Base-by-base conservation (phyloP, 2,888 invertebrate species). In the Tethea ocularis region DNA sequence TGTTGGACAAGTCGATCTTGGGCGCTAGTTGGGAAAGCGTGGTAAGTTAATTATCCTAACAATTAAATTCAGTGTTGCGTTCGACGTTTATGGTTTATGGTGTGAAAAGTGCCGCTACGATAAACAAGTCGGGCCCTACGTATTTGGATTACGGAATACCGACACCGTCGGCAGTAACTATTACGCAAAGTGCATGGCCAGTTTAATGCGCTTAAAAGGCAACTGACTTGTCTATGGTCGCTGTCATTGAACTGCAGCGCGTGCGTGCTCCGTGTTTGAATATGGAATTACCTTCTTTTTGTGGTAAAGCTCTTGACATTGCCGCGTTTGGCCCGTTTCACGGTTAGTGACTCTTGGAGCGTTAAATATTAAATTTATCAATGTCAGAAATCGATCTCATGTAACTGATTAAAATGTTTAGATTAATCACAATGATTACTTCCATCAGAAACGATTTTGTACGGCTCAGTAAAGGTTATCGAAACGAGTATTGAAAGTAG, bases 11-110 rank as follows among this genome's bases (percentile, higher is more conserved):
- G 77, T 83, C 85, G 56, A 81, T 88, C 64, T 64, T 92, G 67
- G 91, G 93, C 64, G 90, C 89, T 76, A 93, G 93, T 82, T 92
- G 91, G 93, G 93, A 93, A 77, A 93, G 92, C 74, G 91, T 93
- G 86, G 92, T 93, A 83, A 88, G 93, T 90, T 69, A 51, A 46
- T 67, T 56, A 63, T 62, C 54, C 64, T 61, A 59, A 22, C 52
- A 64, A 66, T 46, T 67, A 63, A 61, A 67, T 62, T 60, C n/a
- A 41, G 41, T n/a, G 5, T 41, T 59, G 61, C 59, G 61, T 29
- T 56, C 56, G 61, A 61, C 53, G 22, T 64, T 58, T 60, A 62
- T 13, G 29, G 33, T 33, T 53, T 36, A 23, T 38, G 58, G 62
- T 66, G 67, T 61, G 64, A 68, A 68, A 67, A 66, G 60, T 60